Evolutionary conservation across 2,797 vertebrate species (phyloP).

Genomic region (Aratinga solstitialis): DNA sequence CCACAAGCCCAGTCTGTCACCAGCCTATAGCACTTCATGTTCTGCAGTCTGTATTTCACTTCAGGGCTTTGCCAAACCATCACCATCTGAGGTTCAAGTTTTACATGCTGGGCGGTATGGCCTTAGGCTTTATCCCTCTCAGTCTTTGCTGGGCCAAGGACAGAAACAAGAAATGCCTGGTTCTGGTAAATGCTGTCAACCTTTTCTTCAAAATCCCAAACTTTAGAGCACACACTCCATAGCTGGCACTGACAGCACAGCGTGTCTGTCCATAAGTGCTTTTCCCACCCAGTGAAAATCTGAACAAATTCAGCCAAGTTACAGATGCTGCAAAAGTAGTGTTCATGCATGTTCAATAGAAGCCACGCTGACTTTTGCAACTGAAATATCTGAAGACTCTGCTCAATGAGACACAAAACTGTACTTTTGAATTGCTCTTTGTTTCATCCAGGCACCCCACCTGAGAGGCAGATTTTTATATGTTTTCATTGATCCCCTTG

Average conservation of each 20-base stretch:
- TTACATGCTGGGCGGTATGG: background rate
- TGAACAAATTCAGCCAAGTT: background rate
- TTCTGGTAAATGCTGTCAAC: background rate
- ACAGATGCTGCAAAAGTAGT: background rate
- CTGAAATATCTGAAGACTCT: background rate
- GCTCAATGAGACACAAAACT: background rate
- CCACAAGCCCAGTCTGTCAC: background rate
- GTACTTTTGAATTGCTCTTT: background rate
- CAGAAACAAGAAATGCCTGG: background rate
- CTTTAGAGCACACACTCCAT: background rate
- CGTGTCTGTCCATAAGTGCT: background rate
- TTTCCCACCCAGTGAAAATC: background rate
- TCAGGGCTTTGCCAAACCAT: background rate
- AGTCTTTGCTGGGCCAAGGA: background rate
- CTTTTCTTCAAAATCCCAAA: background rate
- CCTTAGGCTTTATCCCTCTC: background rate
- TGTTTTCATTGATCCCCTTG: background rate
- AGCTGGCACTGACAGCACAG: background rate
- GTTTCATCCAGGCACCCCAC: background rate
- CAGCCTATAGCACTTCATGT: background rate
- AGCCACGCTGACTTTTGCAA: background rate
- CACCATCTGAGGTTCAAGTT: background rate
- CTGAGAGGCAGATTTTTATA: background rate
- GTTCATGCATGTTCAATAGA: background rate
- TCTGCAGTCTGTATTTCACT: background rate